Evolutionary conservation across 2,888 invertebrate species (phyloP).

Genomic region (Apamea sordens): DNA sequence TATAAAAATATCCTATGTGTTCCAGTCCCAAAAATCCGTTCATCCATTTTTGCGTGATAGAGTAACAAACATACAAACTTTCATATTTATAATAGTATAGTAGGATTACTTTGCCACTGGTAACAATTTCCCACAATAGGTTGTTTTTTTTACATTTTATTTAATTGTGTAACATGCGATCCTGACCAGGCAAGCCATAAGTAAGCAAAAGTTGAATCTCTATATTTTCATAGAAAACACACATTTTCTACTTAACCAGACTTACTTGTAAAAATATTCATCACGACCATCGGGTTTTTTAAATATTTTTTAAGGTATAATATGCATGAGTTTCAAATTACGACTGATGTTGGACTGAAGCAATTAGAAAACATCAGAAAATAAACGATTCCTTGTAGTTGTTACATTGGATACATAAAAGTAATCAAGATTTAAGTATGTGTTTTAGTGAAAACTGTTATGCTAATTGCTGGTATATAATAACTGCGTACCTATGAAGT

Average conservation of each 20-base stretch:
- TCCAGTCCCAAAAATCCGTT: too few species aligned
- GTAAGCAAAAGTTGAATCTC: background rate
- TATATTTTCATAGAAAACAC: conserved; percentile 1
- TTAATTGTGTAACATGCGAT: background rate
- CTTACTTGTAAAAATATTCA: conserved; percentile 48
- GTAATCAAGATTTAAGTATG: conserved; percentile 3
- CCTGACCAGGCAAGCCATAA: background rate
- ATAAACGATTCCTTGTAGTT: conserved; percentile 2
- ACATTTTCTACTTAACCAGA: conserved; percentile 7
- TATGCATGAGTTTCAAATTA: background rate
- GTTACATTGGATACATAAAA: conserved; percentile 15
- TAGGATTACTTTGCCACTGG: background rate
- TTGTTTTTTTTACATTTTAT: background rate
- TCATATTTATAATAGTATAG: too few species aligned
- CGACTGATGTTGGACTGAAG: background rate
- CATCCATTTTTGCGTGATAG: too few species aligned
- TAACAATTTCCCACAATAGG: background rate
- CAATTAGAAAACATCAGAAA: conserved; percentile 31
- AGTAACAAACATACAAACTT: too few species aligned
- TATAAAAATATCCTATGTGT: too few species aligned
- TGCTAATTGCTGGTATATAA: background rate
- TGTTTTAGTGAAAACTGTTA: conserved; percentile 9
- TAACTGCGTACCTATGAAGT: background rate
- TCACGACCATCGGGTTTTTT: conserved; percentile 2
- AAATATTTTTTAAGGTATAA: conserved; percentile 1